phyloP scores from a whole-genome alignment of 2,113 vertebrate species.

The Ammodytes dubius region DNA sequence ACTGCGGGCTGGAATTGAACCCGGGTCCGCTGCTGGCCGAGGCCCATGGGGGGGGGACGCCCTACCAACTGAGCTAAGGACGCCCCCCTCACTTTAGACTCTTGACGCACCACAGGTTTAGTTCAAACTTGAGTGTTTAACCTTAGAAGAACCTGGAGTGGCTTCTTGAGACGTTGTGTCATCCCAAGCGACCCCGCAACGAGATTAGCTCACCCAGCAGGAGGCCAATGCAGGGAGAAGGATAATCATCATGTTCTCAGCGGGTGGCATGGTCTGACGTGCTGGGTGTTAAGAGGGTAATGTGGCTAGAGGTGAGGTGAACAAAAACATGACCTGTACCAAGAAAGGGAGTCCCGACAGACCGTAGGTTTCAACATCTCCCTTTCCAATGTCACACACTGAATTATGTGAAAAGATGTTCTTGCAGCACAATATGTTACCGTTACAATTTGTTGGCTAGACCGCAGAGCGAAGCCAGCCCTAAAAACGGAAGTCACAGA shows the following conservation, averaged over 20 bases:
- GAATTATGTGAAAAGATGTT: background rate
- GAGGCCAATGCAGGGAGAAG: slow-evolving; percentile 17
- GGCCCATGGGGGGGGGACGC: no score
- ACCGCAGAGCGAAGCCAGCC: no score
- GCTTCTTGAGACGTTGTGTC: slow-evolving; percentile 49
- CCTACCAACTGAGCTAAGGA: no score
- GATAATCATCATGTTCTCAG: slow-evolving; percentile 45
- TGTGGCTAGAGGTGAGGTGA: slow-evolving; percentile 16
- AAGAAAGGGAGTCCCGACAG: background rate
- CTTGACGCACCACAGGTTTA: background rate
- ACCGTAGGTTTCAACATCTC: background rate
- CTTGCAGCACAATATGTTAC: background rate
- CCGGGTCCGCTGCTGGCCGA: no score
- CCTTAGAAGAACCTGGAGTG: slow-evolving; percentile 26
- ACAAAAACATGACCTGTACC: background rate
- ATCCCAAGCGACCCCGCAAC: slow-evolving; percentile 21
- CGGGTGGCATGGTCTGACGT: background rate
- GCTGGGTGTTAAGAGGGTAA: slow-evolving; percentile 46
- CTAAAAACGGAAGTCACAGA: no score
- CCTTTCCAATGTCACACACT: background rate
- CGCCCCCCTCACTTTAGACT: no score
- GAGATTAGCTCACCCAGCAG: slow-evolving; percentile 44
- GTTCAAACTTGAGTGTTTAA: background rate
- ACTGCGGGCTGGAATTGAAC: no score
- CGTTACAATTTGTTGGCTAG: no score